These are phyloP conservation scores for Harpalus rubripes DNA, from an alignment of 2,888 invertebrate genomes.

Conservation along the genomic window DNA sequence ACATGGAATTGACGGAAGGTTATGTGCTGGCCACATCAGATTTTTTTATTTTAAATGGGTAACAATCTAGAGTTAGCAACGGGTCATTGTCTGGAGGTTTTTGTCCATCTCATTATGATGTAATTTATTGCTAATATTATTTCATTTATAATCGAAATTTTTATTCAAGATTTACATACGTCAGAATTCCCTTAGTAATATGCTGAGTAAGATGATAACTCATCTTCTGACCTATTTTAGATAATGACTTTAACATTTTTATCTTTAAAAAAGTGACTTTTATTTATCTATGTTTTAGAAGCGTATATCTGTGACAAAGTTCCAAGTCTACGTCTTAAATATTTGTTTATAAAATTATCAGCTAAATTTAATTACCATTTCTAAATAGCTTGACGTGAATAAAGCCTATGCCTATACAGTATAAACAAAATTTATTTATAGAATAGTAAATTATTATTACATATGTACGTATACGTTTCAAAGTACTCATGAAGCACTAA, in stretches of 20 bases:
- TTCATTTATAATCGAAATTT: too few species aligned
- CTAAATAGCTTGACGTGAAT: not conserved
- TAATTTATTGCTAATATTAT: too few species aligned
- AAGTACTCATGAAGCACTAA: not conserved
- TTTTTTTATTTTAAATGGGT: too few species aligned
- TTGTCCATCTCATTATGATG: too few species aligned
- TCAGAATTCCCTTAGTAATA: too few species aligned
- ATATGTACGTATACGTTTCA: not conserved
- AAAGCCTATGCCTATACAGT: not conserved
- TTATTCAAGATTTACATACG: too few species aligned
- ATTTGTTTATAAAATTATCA: constrained; percentile 1
- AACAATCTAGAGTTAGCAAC: too few species aligned
- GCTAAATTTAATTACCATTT: not conserved
- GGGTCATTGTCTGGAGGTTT: too few species aligned
- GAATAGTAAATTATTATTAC: not conserved
- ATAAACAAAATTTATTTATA: not conserved
- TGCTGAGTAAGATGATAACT: not conserved
- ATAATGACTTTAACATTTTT: not conserved
- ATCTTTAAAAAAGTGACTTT: not conserved
- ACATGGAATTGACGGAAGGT: too few species aligned
- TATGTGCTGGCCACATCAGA: too few species aligned
- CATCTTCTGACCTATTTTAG: not conserved
- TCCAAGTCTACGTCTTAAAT: not conserved
- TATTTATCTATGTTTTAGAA: not conserved
- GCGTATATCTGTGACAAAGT: not conserved